Conservation (phyloP, 2,113 vertebrate genomes). For the Bos indicus region DNA sequence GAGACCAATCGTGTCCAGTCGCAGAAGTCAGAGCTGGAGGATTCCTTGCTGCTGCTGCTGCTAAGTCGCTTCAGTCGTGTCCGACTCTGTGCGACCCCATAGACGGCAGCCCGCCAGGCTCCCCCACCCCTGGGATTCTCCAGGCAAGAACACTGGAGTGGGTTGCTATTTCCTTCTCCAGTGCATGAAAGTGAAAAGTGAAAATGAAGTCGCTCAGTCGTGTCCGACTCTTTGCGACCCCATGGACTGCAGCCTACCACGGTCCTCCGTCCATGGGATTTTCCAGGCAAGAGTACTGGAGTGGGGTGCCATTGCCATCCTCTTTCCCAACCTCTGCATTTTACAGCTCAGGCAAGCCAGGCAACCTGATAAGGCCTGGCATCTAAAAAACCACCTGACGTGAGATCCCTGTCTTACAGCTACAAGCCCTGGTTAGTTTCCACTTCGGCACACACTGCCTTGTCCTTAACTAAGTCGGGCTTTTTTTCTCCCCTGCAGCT, state of each 20-base stretch:
- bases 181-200: too few species aligned
- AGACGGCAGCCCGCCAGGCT: too few species aligned
- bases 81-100: too few species aligned
- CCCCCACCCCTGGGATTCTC: too few species aligned
- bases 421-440: background rate
- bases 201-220: too few species aligned
- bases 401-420: background rate
- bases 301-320: background rate
- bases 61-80: too few species aligned
- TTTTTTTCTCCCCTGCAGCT: constrained; percentile 81
- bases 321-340: background rate
- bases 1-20: background rate
- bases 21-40: background rate
- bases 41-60: background rate
- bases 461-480: background rate
- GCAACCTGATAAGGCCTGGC: background rate
- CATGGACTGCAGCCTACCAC: too few species aligned
- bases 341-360: background rate
- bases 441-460: background rate
- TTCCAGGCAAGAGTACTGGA: too few species aligned
- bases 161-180: too few species aligned
- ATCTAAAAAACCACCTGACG: background rate
- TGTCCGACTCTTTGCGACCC: too few species aligned
- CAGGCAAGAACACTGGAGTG: too few species aligned
- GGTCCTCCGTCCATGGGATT: too few species aligned